Evolutionary conservation across 2,797 vertebrate species (phyloP).

Genomic region (Antennarius maculatus): DNA sequence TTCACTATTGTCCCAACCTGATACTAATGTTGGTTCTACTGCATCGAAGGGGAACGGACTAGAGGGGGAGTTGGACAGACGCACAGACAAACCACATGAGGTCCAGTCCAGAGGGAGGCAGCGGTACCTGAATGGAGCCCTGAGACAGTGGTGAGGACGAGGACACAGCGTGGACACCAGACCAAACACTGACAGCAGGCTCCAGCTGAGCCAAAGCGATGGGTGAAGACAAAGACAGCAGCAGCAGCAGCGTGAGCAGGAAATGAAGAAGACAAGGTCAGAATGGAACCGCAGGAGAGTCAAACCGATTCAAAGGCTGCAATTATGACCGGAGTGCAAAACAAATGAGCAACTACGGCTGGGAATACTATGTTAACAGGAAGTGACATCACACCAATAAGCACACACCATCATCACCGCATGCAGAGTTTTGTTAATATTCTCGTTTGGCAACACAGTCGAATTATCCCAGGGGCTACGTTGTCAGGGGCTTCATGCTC

Average conservation of each 20-base stretch:
- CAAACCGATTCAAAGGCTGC: background rate
- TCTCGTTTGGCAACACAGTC: too few species aligned
- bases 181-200: slow-evolving; percentile 70
- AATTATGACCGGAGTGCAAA: slow-evolving; percentile 5
- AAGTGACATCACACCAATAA: too few species aligned
- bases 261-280: slow-evolving; percentile 46
- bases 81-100: slow-evolving; percentile 87
- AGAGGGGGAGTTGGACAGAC: slow-evolving; percentile 50
- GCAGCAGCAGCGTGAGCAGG: slow-evolving; percentile 45
- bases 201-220: slow-evolving; percentile 84
- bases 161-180: slow-evolving; percentile 38
- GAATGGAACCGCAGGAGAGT: slow-evolving; percentile 15
- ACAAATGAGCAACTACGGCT: background rate
- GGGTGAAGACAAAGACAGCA: slow-evolving; percentile 55
- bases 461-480: too few species aligned
- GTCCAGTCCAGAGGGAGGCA: slow-evolving; percentile 76
- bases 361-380: background rate
- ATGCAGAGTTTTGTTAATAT: too few species aligned
- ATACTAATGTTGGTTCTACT: slow-evolving; percentile 3
- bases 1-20: slow-evolving; percentile 1
- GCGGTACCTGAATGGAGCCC: slow-evolving; percentile 85
- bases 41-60: slow-evolving; percentile 5
- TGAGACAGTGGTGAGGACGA: slow-evolving; percentile 19
- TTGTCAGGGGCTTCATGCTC: too few species aligned
- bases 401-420: too few species aligned